A percentile compares a stretch with the other conserved stretches of the same genome.
These are phyloP conservation scores for Drosophila neotestacea DNA, from an alignment of 2,888 invertebrate genomes.

Conservation along the genomic window DNA sequence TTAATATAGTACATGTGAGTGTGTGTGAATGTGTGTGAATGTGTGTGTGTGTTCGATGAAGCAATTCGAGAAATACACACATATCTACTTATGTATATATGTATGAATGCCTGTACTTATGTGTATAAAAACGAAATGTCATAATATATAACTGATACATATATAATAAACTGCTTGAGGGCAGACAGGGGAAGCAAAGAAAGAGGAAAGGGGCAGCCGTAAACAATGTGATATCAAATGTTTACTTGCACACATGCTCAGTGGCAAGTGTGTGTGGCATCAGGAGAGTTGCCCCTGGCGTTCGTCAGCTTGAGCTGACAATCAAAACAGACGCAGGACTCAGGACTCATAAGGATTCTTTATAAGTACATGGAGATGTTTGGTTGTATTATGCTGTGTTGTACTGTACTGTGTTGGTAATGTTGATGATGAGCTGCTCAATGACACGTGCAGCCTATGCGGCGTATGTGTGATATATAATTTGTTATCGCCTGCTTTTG, in stretches of 20 bases:
- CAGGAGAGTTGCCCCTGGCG: conserved; percentile 26
- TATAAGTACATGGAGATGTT: conserved; percentile 8
- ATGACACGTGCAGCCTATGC: conserved; percentile 70
- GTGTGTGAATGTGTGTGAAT: neutral
- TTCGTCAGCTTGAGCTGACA: conserved; percentile 34
- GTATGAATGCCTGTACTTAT: conserved; percentile 6
- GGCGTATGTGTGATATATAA: conserved; percentile 76
- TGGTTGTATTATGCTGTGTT: conserved; percentile 7
- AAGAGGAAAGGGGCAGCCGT: conserved; percentile 30
- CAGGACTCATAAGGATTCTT: conserved; percentile 24
- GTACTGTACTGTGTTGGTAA: conserved; percentile 40
- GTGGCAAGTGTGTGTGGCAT: conserved; percentile 8
- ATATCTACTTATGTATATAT: conserved; percentile 9
- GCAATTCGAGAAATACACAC: conserved; percentile 44
- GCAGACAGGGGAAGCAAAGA: neutral
- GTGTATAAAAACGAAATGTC: conserved; percentile 67
- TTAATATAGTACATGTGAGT: conserved; percentile 49
- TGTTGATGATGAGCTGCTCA: conserved; percentile 77
- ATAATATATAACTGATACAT: conserved; percentile 75
- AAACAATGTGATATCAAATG: conserved; percentile 71
- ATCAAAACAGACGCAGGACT: conserved; percentile 42
- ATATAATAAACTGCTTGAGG: conserved; percentile 78
- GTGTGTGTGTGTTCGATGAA: conserved; percentile 46
- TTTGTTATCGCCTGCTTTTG: conserved; percentile 73
- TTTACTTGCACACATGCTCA: conserved; percentile 64